phyloP scores from a whole-genome alignment of 2,888 invertebrate genomes.

The Cremastinae sp. region DNA sequence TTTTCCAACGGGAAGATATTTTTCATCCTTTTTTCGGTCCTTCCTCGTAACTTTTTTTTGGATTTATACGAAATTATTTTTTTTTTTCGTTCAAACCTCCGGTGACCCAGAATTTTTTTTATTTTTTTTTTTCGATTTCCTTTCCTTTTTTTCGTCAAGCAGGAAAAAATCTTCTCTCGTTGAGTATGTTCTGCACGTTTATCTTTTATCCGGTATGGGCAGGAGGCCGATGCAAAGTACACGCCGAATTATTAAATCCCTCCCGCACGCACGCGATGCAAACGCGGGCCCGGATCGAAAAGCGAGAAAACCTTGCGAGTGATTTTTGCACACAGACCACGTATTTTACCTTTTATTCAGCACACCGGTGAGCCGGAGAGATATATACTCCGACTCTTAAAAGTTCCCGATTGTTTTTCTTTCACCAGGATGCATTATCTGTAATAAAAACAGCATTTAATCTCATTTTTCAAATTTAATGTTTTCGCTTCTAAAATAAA shows the following conservation, averaged over 20 bases:
- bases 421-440: conserved; percentile 33
- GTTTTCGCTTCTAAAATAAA: not conserved
- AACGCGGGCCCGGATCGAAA: conserved; percentile 3
- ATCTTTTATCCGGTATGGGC: conserved; percentile 51
- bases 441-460: conserved; percentile 16
- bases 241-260: conserved; percentile 51
- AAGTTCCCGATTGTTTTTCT: conserved; percentile 44
- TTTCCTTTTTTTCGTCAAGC: not conserved
- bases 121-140: conserved; percentile 29
- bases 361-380: conserved; percentile 14
- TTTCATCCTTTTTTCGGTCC: not conserved
- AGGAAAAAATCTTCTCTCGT: conserved; percentile 9
- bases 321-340: conserved; percentile 46
- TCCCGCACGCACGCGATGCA: conserved; percentile 14
- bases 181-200: conserved; percentile 61
- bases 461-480: not conserved
- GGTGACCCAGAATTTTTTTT: conserved; percentile 52
- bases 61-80: not conserved
- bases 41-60: not conserved
- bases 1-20: conserved; percentile 10
- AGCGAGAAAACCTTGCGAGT: conserved; percentile 33
- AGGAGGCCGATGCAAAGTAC: conserved; percentile 35
- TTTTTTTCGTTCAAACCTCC: conserved; percentile 29
- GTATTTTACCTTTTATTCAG: conserved; percentile 41
- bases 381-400: conserved; percentile 33